Evolutionary conservation across 1,140 invertebrate species (phyloP).

Genomic region (Saccostrea cuccullata): DNA sequence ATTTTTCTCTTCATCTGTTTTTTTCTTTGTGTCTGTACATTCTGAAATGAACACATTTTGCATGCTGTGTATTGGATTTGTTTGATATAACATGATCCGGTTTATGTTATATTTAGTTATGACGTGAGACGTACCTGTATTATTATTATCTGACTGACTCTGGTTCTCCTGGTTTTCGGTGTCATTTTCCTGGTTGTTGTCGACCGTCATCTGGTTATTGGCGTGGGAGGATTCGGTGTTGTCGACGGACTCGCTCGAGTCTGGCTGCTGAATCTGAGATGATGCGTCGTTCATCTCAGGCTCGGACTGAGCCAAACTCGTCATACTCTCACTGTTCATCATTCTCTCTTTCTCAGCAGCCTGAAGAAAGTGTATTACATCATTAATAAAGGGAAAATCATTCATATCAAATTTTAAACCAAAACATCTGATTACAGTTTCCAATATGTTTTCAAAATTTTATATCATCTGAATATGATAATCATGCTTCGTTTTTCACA

Average conservation of each 20-base stretch:
- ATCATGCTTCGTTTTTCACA: not conserved
- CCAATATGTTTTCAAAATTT: not conserved
- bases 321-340: conserved; percentile 53
- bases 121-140: conserved; percentile 19
- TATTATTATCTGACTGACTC: conserved; percentile 50
- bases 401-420: not conserved
- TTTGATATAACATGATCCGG: not conserved
- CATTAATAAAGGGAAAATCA: not conserved
- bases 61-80: no score
- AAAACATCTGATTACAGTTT: not conserved
- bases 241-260: conserved; percentile 50
- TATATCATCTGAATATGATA: not conserved
- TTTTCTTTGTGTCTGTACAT: conserved; percentile 34
- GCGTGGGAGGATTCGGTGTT: conserved; percentile 17
- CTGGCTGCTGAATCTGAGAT: conserved; percentile 51
- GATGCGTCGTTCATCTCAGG: conserved; percentile 45
- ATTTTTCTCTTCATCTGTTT: conserved; percentile 52
- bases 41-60: not conserved
- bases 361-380: not conserved
- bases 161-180: conserved; percentile 41
- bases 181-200: conserved; percentile 41
- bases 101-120: not conserved
- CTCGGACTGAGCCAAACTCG: conserved; percentile 49
- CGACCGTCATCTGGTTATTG: conserved; percentile 39
- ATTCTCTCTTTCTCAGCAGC: conserved; percentile 42